Percentiles rank a stretch among this genome's conserved stretches.
Evolutionary conservation across 1,140 invertebrate genomes (phyloP).

Genomic region (Drosophila prosaltans): DNA sequence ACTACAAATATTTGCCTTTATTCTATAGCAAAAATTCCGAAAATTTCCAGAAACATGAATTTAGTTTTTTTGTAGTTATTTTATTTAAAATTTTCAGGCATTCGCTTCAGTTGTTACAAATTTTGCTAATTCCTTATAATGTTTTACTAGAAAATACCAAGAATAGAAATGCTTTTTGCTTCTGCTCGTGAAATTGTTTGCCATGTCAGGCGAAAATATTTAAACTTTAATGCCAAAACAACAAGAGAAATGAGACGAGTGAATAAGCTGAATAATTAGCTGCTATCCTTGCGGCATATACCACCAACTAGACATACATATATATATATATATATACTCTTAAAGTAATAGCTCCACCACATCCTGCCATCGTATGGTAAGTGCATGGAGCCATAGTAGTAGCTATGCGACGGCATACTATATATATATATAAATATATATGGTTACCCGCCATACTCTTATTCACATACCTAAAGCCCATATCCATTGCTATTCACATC

Average conservation of each 20-base stretch:
- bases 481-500: slow-evolving; percentile 13
- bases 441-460: background rate
- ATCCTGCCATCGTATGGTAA: slow-evolving; percentile 13
- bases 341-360: slow-evolving; percentile 16
- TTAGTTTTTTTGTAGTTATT: background rate
- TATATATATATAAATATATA: background rate
- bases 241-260: background rate
- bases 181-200: slow-evolving; percentile 27
- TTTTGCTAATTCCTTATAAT: slow-evolving; percentile 19
- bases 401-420: background rate
- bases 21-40: too few relatives aligned
- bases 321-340: background rate
- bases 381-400: slow-evolving; percentile 3
- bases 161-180: slow-evolving; percentile 26
- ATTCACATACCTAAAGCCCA: slow-evolving; percentile 12
- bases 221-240: slow-evolving; percentile 26
- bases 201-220: slow-evolving; percentile 43
- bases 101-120: background rate
- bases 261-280: slow-evolving; percentile 38
- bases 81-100: background rate
- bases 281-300: slow-evolving; percentile 2
- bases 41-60: too few relatives aligned
- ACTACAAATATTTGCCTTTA: too few relatives aligned
- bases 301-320: slow-evolving; percentile 20
- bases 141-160: slow-evolving; percentile 26